Base-by-base conservation (phyloP, 2,888 invertebrate species). In the Phyllotreta cruciferae region DNA sequence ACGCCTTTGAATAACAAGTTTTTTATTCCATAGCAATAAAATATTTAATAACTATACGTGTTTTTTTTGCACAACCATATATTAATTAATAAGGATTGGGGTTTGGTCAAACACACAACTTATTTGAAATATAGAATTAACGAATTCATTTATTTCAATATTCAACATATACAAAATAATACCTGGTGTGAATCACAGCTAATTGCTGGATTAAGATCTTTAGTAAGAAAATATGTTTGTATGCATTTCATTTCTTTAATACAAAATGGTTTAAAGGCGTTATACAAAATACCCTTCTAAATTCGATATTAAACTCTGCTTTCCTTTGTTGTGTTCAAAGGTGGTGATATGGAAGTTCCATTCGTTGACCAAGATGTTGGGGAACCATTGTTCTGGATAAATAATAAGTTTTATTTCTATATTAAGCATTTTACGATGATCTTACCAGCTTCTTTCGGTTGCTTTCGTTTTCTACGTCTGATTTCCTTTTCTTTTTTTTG, bases 401-500 rank as follows among this genome's bases (percentile, higher is more conserved):
- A 56, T 34, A 52, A 36, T 3, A 14, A 53, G 14, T 53, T 58
- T 34, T 8, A 36, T 6, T n/a, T 8, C 14, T 6, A n/a, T 24
- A 41, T n/a, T 10, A 7, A 47, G 9, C 34, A 10, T 49, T 49
- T 44, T 10, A 6, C 6, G 24, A 47, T 6, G 34, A 14, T 73
- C 77, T 74, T 71, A 78, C 78, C 67, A 72, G 64, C 66, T 70
- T 72, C 70, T 81, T 81, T 45, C 73, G 66, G 66, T 78, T 78
- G 49, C 75, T 72, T 41, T 72, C 78, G 66, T 79, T 69, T 73
- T 83, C 82, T 79, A 70, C 71, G 70, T 80, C 80, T 62, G 79
- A 82, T 72, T 85, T 88, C 78, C 87, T 85, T 77, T 90, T 87
- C 75, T 91, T 90, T 78, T 94, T 94, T 78, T 93, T 93, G 42